phyloP scores from a whole-genome alignment of 2,113 vertebrate species.

The Taurulus bubalis region DNA sequence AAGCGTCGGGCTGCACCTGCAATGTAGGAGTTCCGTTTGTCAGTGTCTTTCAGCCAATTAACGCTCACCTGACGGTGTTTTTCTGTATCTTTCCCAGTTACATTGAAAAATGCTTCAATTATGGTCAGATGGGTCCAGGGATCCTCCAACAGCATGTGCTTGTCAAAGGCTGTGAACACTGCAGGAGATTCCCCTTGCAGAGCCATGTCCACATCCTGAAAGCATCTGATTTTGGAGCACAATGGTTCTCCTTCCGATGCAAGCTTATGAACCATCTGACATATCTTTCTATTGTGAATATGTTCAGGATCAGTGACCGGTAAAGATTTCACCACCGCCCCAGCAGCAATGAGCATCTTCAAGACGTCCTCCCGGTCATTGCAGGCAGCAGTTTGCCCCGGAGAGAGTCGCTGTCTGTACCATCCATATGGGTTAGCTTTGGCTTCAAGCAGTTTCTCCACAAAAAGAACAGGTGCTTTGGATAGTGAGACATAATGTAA shows the following conservation, averaged over 20 bases:
- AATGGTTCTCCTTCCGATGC: constrained; percentile 5
- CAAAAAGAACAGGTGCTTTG: constrained; percentile 26
- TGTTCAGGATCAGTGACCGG: not conserved
- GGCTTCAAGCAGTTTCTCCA: constrained; percentile 48
- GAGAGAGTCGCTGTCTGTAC: rapidly evolving
- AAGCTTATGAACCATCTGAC: constrained; percentile 20
- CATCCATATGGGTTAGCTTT: constrained; percentile 43
- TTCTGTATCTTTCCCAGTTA: rapidly evolving
- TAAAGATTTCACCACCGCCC: constrained; percentile 5
- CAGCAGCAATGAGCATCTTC: constrained; percentile 53
- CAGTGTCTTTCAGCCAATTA: constrained; percentile 62
- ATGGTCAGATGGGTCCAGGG: constrained; percentile 23
- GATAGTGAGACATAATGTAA: constrained; percentile 54
- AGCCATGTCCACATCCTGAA: not conserved
- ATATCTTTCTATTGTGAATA: constrained; percentile 34
- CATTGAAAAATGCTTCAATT: constrained; percentile 48
- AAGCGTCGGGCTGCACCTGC: constrained; percentile 36
- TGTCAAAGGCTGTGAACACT: constrained; percentile 6
- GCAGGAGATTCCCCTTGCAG: rapidly evolving
- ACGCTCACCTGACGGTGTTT: constrained; percentile 48
- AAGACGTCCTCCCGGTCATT: constrained; percentile 48
- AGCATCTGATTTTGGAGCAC: not conserved
- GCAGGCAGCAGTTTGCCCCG: constrained; percentile 54
- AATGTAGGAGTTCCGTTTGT: constrained; percentile 44
- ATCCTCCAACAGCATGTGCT: constrained; percentile 60